These are phyloP conservation scores for Porites cylindrica DNA, from an alignment of 92 coral and sea anemone species.

Conservation along the genomic window DNA sequence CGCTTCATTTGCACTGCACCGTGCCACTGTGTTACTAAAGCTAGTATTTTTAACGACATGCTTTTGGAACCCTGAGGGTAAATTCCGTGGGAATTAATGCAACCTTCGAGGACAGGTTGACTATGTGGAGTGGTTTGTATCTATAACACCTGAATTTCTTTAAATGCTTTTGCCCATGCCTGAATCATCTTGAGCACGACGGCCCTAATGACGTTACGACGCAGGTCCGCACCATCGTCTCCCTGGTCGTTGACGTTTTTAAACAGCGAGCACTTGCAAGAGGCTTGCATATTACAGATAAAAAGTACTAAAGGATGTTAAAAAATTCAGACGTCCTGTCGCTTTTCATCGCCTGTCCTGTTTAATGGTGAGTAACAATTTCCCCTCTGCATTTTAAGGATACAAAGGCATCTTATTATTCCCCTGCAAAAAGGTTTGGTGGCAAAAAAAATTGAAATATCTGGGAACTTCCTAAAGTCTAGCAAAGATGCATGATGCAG, in stretches of 20 bases:
- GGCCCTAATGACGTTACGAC: neutral
- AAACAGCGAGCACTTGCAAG: neutral
- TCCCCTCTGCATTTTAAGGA: neutral
- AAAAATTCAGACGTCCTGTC: neutral
- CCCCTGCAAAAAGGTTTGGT: neutral
- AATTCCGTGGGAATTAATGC: neutral
- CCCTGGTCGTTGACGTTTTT: neutral
- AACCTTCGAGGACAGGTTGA: no score
- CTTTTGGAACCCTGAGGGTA: neutral
- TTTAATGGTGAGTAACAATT: neutral
- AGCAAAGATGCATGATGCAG: neutral
- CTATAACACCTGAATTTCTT: neutral
- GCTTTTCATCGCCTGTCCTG: neutral
- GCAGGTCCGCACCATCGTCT: no score
- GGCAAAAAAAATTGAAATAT: neutral
- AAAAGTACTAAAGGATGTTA: neutral
- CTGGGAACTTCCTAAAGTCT: neutral
- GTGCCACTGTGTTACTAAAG: neutral
- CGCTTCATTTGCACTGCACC: constrained; percentile 22
- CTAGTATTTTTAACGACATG: neutral
- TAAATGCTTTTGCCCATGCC: neutral
- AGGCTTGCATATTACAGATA: neutral
- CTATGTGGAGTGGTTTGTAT: no score
- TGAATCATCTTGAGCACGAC: neutral
- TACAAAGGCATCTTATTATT: neutral